Conservation (phyloP, 2,888 invertebrate species). For the Drosophila emarginata region DNA sequence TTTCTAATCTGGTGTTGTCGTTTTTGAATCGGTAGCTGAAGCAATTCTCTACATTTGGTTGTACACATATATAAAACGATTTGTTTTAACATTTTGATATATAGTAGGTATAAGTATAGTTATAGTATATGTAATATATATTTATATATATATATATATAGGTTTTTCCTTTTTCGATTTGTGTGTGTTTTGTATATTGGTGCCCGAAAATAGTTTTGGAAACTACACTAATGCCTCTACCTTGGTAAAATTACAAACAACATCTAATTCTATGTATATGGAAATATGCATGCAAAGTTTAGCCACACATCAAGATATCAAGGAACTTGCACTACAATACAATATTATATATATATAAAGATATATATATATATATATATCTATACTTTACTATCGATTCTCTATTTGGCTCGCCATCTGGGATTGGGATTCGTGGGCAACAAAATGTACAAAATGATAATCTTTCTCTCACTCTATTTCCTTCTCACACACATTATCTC, state of each 20-base stretch:
- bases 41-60: constrained; percentile 13
- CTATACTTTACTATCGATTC: not conserved
- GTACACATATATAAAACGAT: constrained; percentile 10
- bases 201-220: constrained; percentile 66
- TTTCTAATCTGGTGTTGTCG: not conserved
- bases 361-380: constrained; percentile 29
- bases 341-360: constrained; percentile 40
- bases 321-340: constrained; percentile 69
- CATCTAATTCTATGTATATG: constrained; percentile 47
- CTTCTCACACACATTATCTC: no score
- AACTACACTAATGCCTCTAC: constrained; percentile 64
- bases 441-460: constrained; percentile 2
- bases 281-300: constrained; percentile 14
- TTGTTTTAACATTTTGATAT: constrained; percentile 28
- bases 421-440: not conserved
- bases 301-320: constrained; percentile 30
- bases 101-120: constrained; percentile 9
- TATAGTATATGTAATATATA: not conserved
- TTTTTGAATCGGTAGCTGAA: not conserved
- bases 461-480: not conserved
- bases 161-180: not conserved
- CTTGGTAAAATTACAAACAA: constrained; percentile 57
- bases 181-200: constrained; percentile 65
- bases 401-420: not conserved
- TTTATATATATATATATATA: constrained; percentile 12